phyloP scores from a whole-genome alignment of 2,113 vertebrate genomes.

The Anoura caudifer region DNA sequence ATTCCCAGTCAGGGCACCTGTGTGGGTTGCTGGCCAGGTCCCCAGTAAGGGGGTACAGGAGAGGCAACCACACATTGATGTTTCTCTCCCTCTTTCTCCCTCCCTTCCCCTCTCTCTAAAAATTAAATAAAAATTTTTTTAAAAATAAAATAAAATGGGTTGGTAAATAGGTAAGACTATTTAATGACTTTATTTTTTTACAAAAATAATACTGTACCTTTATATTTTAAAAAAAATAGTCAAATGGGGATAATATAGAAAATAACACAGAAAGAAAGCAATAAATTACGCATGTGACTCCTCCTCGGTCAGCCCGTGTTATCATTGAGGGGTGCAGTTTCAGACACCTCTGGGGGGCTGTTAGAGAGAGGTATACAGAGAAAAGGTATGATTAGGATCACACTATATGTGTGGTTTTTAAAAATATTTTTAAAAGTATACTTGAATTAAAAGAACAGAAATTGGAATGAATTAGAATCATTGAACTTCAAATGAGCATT shows the following conservation, averaged over 20 bases:
- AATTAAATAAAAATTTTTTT: no score
- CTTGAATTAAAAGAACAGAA: background rate
- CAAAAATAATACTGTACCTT: background rate
- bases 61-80: no score
- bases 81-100: no score
- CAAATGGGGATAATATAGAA: background rate
- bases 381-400: background rate
- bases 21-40: no score
- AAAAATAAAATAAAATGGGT: background rate
- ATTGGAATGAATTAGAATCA: background rate
- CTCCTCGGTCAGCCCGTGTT: background rate
- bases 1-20: no score
- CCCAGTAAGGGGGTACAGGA: no score
- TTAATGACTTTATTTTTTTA: background rate
- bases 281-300: background rate
- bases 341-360: background rate
- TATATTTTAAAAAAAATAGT: background rate
- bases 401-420: background rate
- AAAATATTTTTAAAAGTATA: background rate
- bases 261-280: background rate
- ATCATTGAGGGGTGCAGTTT: background rate
- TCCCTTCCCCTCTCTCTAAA: no score
- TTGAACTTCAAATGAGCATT: background rate
- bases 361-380: background rate
- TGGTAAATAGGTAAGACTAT: background rate